Base-by-base conservation (phyloP, 2,113 vertebrate genomes). In the Atherinomorus stipes region DNA sequence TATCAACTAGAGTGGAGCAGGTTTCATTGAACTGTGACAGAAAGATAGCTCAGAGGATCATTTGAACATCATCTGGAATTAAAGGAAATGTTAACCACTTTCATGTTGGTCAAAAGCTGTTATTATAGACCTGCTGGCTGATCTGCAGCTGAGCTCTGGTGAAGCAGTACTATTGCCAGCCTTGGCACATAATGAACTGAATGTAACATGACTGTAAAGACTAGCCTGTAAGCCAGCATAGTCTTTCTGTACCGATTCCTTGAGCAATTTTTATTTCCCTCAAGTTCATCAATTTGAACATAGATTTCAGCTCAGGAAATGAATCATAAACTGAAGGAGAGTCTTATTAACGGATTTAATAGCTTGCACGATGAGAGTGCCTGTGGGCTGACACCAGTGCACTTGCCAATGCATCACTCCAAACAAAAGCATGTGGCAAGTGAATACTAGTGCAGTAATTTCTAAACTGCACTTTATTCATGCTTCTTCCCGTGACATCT, bases 341-440 rank as follows among this genome's bases (percentile, higher is more conserved):
- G 22, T 69, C 70, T 80, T 59, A 71, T 76, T 76, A 61, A 78
- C 61, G 68, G 49, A 66, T 60, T 23, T 52, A 66, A 69, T 51
- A 71, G 22, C 50, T n/a, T 31, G 7, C 38, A 67, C 26, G 65
- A 42, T 64, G 28, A 63, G 64, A 58, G 53, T 60, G 16, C 53
- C 59, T 57, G 58, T 49, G 44, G 54, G 40, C 57, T 77, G 71
- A 83, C 64, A 70, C 18, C 50, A 37, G 28, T 18, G 19, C 18
- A 21, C 50, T 66, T 21, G 51, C 58, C 42, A 37, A 53, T 53
- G 16, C 65, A 59, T 64, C 44, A 47, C 19, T 49, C 40, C 7
- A 4, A 28, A 81, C 69, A 63, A 73, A 75, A 62, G 50, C 34
- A 47, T 51, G 15, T 18, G 40, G 57, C 45, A 28, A 71, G 56